phyloP scores from a whole-genome alignment of 2,797 vertebrate genomes.

The Leucoraja ocellata region DNA sequence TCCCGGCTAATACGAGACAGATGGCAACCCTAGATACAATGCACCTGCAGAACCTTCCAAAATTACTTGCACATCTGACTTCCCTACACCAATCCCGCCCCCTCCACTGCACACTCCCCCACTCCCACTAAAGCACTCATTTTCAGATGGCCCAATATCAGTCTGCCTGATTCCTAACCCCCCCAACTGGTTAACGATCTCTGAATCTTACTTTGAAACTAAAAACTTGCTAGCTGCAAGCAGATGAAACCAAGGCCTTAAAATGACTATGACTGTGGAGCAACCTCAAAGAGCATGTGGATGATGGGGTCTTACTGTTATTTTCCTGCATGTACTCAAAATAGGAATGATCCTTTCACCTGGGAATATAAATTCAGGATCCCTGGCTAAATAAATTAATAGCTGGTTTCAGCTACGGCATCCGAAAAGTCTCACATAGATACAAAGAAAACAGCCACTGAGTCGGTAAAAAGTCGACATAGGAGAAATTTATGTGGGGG shows the following conservation, averaged over 20 bases:
- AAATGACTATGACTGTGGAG: neutral
- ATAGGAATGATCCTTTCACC: neutral
- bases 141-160: neutral
- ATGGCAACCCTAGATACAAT: neutral
- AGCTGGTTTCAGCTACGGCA: neutral
- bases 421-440: neutral
- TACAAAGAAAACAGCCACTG: neutral
- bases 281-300: neutral
- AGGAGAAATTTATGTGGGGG: neutral
- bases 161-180: neutral
- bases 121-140: neutral
- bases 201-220: neutral
- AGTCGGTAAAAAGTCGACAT: neutral
- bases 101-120: no score
- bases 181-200: neutral
- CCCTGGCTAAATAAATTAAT: neutral
- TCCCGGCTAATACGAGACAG: no score
- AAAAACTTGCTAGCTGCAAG: neutral
- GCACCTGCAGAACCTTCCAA: neutral
- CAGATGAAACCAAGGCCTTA: neutral
- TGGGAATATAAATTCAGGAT: neutral
- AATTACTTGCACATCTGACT: neutral
- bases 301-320: neutral
- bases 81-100: no score
- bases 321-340: neutral